Evolutionary conservation across 2,113 vertebrate species (phyloP).

Genomic region (Trochalopteron elliotii): DNA sequence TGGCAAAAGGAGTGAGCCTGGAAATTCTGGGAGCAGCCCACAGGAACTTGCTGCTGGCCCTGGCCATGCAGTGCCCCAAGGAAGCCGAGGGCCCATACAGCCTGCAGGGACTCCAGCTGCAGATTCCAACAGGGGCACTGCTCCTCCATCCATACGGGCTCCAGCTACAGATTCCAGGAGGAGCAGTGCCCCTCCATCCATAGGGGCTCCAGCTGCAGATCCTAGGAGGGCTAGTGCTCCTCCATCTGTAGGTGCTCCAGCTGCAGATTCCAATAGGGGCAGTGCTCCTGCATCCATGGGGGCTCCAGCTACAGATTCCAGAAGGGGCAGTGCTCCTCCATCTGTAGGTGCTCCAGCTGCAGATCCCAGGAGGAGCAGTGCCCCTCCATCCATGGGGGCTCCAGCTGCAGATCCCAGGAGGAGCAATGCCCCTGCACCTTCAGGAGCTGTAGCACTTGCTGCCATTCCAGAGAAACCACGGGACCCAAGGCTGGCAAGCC

Average conservation of each 20-base stretch:
- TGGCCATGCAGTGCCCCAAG: background rate
- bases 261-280: background rate
- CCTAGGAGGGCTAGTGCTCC: background rate
- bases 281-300: accelerated
- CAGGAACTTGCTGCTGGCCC: background rate
- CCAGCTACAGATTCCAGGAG: background rate
- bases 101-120: background rate
- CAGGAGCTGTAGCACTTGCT: background rate
- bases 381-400: background rate
- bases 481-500: slow-evolving; percentile 73
- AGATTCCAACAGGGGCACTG: background rate
- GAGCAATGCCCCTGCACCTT: background rate
- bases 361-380: background rate
- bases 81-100: background rate
- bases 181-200: accelerated
- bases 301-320: background rate
- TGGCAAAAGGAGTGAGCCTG: background rate
- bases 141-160: accelerated
- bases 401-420: background rate
- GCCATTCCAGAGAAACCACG: slow-evolving; percentile 23
- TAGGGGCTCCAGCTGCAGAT: background rate
- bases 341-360: accelerated
- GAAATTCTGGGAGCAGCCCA: background rate
- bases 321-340: accelerated
- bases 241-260: accelerated